Evolutionary conservation across 2,113 vertebrate genomes (phyloP).

Genomic region (Mesocricetus auratus): DNA sequence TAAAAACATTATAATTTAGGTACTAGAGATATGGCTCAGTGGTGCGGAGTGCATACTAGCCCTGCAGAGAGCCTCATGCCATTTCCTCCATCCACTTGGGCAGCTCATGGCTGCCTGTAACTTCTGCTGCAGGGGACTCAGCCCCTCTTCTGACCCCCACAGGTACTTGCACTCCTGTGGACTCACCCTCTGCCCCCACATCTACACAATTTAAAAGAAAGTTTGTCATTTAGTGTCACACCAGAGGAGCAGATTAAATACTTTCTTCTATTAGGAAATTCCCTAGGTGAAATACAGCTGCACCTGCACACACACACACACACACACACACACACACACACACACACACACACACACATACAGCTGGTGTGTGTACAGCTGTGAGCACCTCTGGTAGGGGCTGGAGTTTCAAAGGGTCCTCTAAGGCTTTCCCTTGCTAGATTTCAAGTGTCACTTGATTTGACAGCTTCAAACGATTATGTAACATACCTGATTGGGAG

Average conservation of each 20-base stretch:
- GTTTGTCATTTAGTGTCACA: slow-evolving; percentile 21
- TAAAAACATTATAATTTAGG: background rate
- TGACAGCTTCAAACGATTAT: background rate
- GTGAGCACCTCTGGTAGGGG: background rate
- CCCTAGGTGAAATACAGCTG: background rate
- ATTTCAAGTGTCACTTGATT: slow-evolving; percentile 16
- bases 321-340: no score
- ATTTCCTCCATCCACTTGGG: background rate
- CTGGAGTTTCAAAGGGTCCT: slow-evolving; percentile 21
- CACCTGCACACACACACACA: no score
- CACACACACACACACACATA: no score
- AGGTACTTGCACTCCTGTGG: no score
- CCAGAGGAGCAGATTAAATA: slow-evolving; percentile 11
- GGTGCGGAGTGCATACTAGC: no score
- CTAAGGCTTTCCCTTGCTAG: background rate
- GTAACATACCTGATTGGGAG: background rate
- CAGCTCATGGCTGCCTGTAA: background rate
- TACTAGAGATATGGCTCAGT: background rate
- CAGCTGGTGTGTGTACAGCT: background rate
- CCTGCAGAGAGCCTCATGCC: no score
- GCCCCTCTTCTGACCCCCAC: background rate
- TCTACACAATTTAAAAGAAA: background rate
- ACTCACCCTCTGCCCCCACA: background rate
- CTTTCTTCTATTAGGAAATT: slow-evolving; percentile 43
- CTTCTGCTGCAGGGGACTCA: background rate